A percentile compares a stretch with the other conserved stretches of the same genome.
Conservation (phyloP, 2,113 vertebrate genomes). For the Trogon melanurus region DNA sequence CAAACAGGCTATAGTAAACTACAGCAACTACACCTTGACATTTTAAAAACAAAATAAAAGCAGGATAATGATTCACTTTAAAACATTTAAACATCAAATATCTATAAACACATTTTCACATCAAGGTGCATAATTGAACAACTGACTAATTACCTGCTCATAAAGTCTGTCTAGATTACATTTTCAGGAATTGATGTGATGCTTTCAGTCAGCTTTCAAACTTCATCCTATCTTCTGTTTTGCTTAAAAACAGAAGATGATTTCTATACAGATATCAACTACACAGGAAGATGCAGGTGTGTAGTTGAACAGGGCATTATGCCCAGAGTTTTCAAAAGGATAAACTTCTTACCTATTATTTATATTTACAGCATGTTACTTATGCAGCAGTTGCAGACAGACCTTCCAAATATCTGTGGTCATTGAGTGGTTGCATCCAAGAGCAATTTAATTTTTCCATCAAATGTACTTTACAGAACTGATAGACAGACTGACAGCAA, state of each 20-base stretch:
- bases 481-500: background rate
- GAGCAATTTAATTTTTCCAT: background rate
- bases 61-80: background rate
- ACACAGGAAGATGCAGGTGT: background rate
- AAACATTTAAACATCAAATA: background rate
- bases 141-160: background rate
- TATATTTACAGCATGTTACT: background rate
- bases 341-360: background rate
- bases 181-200: background rate
- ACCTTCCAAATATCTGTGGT: background rate
- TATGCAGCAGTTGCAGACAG: background rate
- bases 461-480: background rate
- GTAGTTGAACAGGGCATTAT: background rate
- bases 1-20: background rate
- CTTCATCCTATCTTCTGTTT: background rate
- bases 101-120: background rate
- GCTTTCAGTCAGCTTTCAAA: background rate
- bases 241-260: background rate
- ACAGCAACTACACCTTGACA: background rate
- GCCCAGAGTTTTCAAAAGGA: background rate
- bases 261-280: background rate
- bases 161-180: background rate
- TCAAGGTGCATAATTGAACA: background rate
- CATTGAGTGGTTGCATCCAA: background rate
- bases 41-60: background rate